A percentile compares a stretch with the other conserved stretches of the same genome.
phyloP scores from a whole-genome alignment of 2,113 vertebrate genomes.

The Pachypanchax playfairii region DNA sequence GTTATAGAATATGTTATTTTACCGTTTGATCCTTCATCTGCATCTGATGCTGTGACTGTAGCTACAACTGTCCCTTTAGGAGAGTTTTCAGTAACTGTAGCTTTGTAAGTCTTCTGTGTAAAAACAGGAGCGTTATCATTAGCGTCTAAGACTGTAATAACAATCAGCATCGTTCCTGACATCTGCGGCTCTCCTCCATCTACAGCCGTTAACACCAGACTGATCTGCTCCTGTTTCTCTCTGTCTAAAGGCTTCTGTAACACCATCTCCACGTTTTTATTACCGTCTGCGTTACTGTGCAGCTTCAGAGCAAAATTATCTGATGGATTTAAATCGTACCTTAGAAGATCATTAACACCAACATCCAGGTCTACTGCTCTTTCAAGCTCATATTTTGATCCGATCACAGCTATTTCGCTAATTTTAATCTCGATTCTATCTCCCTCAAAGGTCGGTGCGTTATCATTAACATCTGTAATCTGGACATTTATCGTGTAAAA shows the following conservation, averaged over 20 bases:
- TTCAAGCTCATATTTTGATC: constrained; percentile 76
- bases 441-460: constrained; percentile 75
- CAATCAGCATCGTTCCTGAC: constrained; percentile 60
- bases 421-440: constrained; percentile 72
- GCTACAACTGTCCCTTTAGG: constrained; percentile 55
- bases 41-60: constrained; percentile 67
- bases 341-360: constrained; percentile 72
- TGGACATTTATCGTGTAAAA: constrained; percentile 58
- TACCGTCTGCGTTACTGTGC: constrained; percentile 28
- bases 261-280: constrained; percentile 59
- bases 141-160: constrained; percentile 82
- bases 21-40: constrained; percentile 65
- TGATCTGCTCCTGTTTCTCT: constrained; percentile 43
- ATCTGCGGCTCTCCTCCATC: constrained; percentile 65
- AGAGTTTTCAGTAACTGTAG: constrained; percentile 68
- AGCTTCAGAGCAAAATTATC: constrained; percentile 63
- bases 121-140: constrained; percentile 88
- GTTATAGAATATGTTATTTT: constrained; percentile 73
- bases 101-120: constrained; percentile 70
- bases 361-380: constrained; percentile 77
- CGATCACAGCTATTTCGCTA: constrained; percentile 66
- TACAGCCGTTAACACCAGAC: constrained; percentile 62
- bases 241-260: constrained; percentile 62
- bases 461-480: constrained; percentile 71
- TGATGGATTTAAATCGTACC: constrained; percentile 68